A percentile compares a stretch with the other conserved stretches of the same genome.
These are phyloP conservation scores for Sylvia borin DNA, from an alignment of 2,797 vertebrate species.

Conservation along the genomic window DNA sequence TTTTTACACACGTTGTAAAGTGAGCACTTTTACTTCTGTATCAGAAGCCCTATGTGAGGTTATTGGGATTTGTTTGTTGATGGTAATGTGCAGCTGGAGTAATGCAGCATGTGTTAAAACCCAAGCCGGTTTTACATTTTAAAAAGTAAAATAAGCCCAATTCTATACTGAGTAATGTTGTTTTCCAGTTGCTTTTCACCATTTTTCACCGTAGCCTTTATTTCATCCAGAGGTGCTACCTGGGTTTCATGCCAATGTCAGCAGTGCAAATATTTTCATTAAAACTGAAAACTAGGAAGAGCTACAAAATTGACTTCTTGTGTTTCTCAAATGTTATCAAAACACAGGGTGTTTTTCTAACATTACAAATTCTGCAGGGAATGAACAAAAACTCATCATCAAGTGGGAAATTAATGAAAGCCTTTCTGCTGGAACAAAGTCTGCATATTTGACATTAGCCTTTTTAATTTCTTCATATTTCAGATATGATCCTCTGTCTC, in stretches of 20 bases:
- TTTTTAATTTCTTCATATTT: not conserved
- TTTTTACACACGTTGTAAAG: accelerated
- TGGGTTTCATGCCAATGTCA: not conserved
- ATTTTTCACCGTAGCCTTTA: not conserved
- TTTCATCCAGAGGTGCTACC: not conserved
- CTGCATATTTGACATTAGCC: not conserved
- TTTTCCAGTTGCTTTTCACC: not conserved
- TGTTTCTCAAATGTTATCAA: not conserved
- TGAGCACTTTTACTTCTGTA: not conserved
- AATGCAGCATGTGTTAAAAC: not conserved
- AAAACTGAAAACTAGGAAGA: not conserved
- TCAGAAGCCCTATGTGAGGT: not conserved
- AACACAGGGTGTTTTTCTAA: not conserved
- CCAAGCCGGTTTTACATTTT: not conserved
- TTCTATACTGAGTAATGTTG: not conserved
- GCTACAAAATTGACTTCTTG: not conserved
- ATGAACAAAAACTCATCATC: not conserved
- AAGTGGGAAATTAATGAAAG: not conserved
- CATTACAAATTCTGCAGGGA: not conserved
- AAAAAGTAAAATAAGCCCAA: not conserved
- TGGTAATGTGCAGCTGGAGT: not conserved
- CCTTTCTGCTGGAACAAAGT: not conserved
- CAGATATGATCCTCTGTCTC: not conserved
- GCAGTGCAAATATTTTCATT: not conserved
- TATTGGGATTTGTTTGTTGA: not conserved